Percentiles rank a stretch among this genome's conserved stretches.
These are phyloP conservation scores for Polyommatus iphigenia DNA, from an alignment of 2,888 invertebrate genomes.

Conservation along the genomic window DNA sequence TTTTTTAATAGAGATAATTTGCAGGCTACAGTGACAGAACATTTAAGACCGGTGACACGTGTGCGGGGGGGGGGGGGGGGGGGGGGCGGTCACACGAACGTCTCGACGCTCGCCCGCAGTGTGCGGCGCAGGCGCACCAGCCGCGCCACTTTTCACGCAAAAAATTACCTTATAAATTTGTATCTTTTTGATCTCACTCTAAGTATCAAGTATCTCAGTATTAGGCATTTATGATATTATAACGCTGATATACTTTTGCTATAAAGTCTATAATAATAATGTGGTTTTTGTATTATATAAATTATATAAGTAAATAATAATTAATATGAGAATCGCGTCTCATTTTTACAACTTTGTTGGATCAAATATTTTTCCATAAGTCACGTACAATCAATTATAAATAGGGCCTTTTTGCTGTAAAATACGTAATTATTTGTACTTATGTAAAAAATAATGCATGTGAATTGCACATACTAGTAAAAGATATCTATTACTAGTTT, in stretches of 20 bases:
- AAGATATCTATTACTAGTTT: not conserved
- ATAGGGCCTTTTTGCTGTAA: not conserved
- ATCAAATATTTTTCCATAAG: not conserved
- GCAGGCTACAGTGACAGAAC: not conserved
- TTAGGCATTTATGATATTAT: too few species aligned
- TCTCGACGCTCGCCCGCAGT: constrained; percentile 44
- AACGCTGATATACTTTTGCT: too few species aligned
- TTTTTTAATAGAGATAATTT: not conserved
- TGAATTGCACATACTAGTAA: not conserved
- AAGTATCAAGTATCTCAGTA: too few species aligned
- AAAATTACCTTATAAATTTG: not conserved
- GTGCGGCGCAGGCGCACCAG: constrained; percentile 37
- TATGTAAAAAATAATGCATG: not conserved
- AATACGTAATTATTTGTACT: not conserved
- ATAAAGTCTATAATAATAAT: too few species aligned
- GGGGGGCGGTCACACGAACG: constrained; percentile 47
- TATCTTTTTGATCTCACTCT: not conserved
- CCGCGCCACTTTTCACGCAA: constrained; percentile 33
- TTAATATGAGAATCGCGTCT: too few species aligned
- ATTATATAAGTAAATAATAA: too few species aligned
- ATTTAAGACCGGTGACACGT: not conserved
- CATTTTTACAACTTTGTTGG: too few species aligned
- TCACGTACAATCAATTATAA: not conserved
- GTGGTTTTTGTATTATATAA: too few species aligned
- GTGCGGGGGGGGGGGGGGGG: not conserved